A percentile compares a stretch with the other conserved stretches of the same genome.
Conservation (phyloP, 2,797 vertebrate species). For the Arctocebus calabarensis region DNA sequence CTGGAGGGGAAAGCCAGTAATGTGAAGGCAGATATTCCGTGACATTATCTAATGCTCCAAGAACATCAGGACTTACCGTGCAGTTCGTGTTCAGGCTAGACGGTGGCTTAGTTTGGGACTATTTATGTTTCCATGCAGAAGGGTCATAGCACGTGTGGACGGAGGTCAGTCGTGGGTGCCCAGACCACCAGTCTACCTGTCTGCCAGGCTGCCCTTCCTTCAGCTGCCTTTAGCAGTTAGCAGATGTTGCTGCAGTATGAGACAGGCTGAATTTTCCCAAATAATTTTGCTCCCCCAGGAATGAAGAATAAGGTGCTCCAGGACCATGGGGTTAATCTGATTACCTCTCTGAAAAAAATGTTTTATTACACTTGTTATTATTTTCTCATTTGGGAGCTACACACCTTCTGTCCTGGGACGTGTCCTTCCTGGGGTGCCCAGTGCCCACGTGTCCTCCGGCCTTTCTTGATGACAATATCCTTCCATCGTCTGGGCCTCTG, state of each 20-base stretch:
- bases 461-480: slow-evolving; percentile 86
- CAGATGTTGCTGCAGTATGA: slow-evolving; percentile 74
- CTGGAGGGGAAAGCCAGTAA: not conserved
- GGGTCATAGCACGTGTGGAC: not conserved
- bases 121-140: not conserved
- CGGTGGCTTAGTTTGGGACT: rapidly evolving
- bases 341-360: slow-evolving; percentile 69
- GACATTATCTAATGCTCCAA: no score
- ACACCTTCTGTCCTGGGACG: slow-evolving; percentile 84
- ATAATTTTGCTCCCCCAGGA: slow-evolving; percentile 68
- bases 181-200: no score
- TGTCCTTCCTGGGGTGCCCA: slow-evolving; percentile 80
- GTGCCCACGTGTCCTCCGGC: slow-evolving; percentile 83
- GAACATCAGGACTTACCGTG: not conserved
- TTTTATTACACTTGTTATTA: slow-evolving; percentile 64
- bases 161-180: not conserved
- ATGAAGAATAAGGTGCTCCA: slow-evolving; percentile 77
- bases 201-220: slow-evolving; percentile 58
- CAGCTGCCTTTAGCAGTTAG: slow-evolving; percentile 76
- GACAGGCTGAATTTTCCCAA: slow-evolving; percentile 79
- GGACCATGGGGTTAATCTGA: slow-evolving; percentile 76
- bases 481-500: slow-evolving; percentile 83
- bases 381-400: slow-evolving; percentile 73
- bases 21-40: not conserved
- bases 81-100: not conserved